A percentile compares a stretch with the other conserved stretches of the same genome.
Evolutionary conservation across 2,113 vertebrate genomes (phyloP).

Genomic region (Nycticorax nycticorax): DNA sequence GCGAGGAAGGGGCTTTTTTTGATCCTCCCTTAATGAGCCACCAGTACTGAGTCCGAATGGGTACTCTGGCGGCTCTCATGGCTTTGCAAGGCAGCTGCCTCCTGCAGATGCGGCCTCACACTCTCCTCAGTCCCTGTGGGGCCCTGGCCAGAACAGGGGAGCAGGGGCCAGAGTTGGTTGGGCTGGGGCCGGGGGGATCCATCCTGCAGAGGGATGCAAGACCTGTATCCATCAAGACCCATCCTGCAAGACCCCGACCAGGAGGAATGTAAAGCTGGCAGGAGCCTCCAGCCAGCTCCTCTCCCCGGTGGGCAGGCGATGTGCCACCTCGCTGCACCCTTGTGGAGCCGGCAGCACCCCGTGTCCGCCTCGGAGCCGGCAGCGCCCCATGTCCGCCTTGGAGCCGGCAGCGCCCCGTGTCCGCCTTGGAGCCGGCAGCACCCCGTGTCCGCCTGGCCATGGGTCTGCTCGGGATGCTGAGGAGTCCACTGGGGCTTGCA

Average conservation of each 20-base stretch:
- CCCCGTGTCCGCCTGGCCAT: accelerated
- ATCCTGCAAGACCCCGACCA: accelerated
- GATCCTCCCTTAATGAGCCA: background rate
- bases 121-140: accelerated
- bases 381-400: accelerated
- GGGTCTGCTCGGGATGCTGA: background rate
- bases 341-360: background rate
- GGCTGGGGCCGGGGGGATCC: no score
- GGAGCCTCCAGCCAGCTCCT: accelerated
- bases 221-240: no score
- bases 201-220: no score
- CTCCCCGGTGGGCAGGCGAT: accelerated
- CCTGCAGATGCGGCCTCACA: background rate
- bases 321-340: background rate
- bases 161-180: background rate
- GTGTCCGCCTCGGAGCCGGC: background rate
- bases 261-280: background rate
- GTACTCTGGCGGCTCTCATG: background rate
- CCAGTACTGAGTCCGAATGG: background rate
- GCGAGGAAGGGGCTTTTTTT: background rate
- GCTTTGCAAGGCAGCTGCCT: background rate
- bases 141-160: background rate
- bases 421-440: background rate
- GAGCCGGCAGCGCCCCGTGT: accelerated
- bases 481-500: background rate